Conservation (phyloP, 2,113 vertebrate species). For the Polyodon spathula region DNA sequence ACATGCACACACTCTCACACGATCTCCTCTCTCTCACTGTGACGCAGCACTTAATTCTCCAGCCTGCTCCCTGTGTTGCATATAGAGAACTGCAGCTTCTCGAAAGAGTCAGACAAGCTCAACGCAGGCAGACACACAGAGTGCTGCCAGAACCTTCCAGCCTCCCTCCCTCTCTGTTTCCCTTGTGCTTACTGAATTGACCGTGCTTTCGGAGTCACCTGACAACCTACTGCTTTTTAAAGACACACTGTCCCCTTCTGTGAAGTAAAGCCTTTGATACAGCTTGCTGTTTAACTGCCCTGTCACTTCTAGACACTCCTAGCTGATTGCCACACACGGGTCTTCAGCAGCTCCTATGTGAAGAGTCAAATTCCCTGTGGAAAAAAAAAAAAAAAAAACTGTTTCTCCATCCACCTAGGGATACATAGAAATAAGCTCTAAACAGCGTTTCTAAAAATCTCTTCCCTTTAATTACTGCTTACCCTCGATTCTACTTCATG, state of each 20-base stretch:
- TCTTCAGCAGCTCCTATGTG: no score
- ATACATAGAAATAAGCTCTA: no score
- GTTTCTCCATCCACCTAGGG: no score
- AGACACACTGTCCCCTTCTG: constrained; percentile 48
- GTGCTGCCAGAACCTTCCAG: constrained; percentile 27
- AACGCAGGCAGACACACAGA: constrained; percentile 19
- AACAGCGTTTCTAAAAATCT: no score
- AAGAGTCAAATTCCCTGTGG: no score
- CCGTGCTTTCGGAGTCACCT: constrained; percentile 55
- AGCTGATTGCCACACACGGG: no score
- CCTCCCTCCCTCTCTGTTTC: constrained; percentile 17
- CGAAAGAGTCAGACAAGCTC: constrained; percentile 45
- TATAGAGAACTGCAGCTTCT: constrained; percentile 70
- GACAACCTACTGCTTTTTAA: constrained; percentile 61
- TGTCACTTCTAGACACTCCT: no score
- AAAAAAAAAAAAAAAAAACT: no score
- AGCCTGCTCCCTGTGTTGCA: constrained; percentile 77
- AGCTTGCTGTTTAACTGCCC: no score
- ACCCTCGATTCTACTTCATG: no score
- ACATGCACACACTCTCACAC: constrained; percentile 39
- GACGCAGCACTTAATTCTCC: constrained; percentile 99
- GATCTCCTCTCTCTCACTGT: constrained; percentile 56
- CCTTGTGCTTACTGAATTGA: constrained; percentile 33
- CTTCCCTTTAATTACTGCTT: no score
- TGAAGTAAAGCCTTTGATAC: constrained; percentile 22